Evolutionary conservation across 2,113 vertebrate species (phyloP).

Genomic region (Sapayoa aenigma): DNA sequence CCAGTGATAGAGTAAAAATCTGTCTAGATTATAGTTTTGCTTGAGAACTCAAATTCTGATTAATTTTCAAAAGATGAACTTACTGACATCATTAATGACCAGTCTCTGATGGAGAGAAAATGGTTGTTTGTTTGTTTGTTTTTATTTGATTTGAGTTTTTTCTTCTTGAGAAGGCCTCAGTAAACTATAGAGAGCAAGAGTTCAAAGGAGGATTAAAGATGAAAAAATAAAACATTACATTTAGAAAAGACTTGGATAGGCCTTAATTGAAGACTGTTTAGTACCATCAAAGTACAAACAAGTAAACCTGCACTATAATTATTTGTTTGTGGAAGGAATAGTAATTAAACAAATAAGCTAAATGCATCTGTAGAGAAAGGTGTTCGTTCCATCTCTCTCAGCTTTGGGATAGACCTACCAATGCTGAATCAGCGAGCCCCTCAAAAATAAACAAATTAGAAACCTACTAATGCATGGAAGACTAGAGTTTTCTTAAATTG

Average conservation of each 20-base stretch:
- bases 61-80: background rate
- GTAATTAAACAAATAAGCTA: background rate
- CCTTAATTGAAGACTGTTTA: background rate
- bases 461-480: background rate
- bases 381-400: background rate
- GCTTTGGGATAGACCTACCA: background rate
- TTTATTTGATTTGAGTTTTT: background rate
- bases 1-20: background rate
- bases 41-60: background rate
- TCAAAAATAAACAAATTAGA: background rate
- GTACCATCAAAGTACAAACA: background rate
- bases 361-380: background rate
- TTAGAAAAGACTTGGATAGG: background rate
- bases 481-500: background rate
- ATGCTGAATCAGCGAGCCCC: background rate
- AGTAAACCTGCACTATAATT: background rate
- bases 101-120: background rate
- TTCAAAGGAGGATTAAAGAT: background rate
- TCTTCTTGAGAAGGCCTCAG: background rate
- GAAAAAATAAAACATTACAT: background rate
- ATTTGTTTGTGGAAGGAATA: background rate
- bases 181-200: background rate
- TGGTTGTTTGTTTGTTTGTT: background rate
- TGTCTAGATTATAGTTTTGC: background rate
- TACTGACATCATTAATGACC: background rate